Base-by-base conservation (phyloP, 2,888 invertebrate genomes). In the Tachystola acroxantha region DNA sequence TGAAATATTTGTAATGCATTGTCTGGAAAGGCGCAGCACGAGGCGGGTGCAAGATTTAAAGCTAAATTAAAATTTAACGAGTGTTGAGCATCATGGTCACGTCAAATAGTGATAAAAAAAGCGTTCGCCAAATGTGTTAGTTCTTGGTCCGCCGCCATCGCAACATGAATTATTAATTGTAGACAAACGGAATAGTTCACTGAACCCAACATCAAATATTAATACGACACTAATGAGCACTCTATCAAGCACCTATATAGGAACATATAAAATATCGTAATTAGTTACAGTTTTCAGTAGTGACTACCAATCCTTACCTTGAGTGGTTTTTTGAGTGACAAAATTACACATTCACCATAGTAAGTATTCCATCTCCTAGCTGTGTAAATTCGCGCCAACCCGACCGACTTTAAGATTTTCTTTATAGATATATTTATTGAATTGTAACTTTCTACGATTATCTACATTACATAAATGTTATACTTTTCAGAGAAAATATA, bases 121-220 rank as follows among this genome's bases (percentile, higher is more conserved):
- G 38, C 37, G 46, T 45, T 62, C 43, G 53, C 61, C 64, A 59
- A 66, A 70, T n/a, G 19, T 29, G 24, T 27, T 34, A 24, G 59
- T 63, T 65, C 58, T 64, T 64, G 57, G 60, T 61, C 53, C 60
- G 57, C 51, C 54, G 64, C 57, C 60, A 66, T 59, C 68, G 66
- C 62, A 58, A 57, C 58, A 72, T 76, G 71, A 80, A 80, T 78
- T 79, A 76, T 79, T 76, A 78, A 80, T 77, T 73, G 66, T 69
- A 74, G 66, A 72, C 67, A 67, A 73, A 66, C 66, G 57, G 60
- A 60, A 57, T 42, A 66, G 82, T 67, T 78, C 68, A 66, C 46
- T 57, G 67, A 77, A 61, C 75, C 59, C 48, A 43, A 3, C 41
- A 47, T 44, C 50, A 59, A 57, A 46, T 39, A 57, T 51, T 50